Base-by-base conservation (phyloP, 1,140 invertebrate genomes). In the Halyomorpha halys region DNA sequence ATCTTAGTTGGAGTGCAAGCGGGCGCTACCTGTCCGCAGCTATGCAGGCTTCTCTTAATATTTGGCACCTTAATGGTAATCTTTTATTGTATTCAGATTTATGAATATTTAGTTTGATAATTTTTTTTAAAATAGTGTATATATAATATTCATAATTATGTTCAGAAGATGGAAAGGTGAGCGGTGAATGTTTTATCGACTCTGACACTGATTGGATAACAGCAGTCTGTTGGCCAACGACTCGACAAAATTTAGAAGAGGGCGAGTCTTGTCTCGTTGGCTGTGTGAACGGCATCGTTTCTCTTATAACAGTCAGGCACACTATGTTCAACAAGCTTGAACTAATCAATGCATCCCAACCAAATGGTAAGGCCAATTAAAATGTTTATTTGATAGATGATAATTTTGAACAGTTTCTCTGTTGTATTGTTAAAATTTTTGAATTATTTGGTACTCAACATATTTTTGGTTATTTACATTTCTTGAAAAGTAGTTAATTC, bases 31-130 rank as follows among this genome's bases (percentile, higher is more conserved):
- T 85, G 15, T 80, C 81, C 18, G 82, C 79, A 1, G 73, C 77
- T 5, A 78, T 82, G 74, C 79, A 81, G 51, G 79, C 78, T 67
- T 75, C 80, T 56, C 66, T 84, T 66, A 84, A 85, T 70, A 78
- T 85, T 53, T 72, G 68, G 69, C 72, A 74, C 49, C 67, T 77
- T 34, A 72, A 74, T 69, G 77, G 78, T 80, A 65, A 44, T 39
- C 4, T 39, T 39, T 39, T 39, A 39, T 39, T 39, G 11, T 13
- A 39, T 39, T 13, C 6, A 39, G 34, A 39, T 11, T 13, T 39
- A 6, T 39, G 27, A 30, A 4, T 39, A 39, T n/a, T n/a, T n/a
- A n/a, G n/a, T n/a, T n/a, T n/a, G n/a, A n/a, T n/a, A n/a, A n/a
- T n/a, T n/a, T n/a, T n/a, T n/a, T n/a, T n/a, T n/a, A n/a, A n/a